Evolutionary conservation across 2,888 invertebrate genomes (phyloP), one percentile per base, ranked within the genome.

Genomic region (Parnassius smintheus): DNA sequence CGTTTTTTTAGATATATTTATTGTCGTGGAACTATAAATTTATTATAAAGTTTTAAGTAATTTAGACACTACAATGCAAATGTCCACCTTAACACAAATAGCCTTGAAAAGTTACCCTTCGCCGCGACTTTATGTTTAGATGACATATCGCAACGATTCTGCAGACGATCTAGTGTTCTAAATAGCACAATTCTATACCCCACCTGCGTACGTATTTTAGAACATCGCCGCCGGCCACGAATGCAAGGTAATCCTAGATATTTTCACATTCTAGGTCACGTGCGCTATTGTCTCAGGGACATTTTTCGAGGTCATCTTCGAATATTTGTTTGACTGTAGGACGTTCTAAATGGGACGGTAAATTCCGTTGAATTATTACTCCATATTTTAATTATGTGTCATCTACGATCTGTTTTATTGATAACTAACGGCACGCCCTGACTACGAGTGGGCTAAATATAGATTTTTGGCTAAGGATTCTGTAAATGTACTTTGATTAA

Each of bases 251-350:
- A 86, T 80, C 79, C 83, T 82, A 77, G 82, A 86, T 90, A 90
- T 91, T 89, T 88, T 88, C 82, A 89, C 82, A 87, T 88, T 86
- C 86, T 90, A 80, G 91, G 91, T 87, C 89, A 83, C 78, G 76
- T 82, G 75, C 79, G 86, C 78, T 81, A n/a, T 82, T 81, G 86
- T 87, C 85, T 90, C 89, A 88, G 80, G 91, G 91, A 90, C 89
- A 72, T 75, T 78, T 78, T 77, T 77, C 72, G 76, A 75, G 72
- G 73, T 70, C 72, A 64, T 66, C 52, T 63, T 63, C 68, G 66
- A 70, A 73, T 76, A 73, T 81, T 75, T 73, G 49, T 59, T 64
- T 59, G 52, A 64, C 59, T 12, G 56, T 25, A 44, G 9, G 10
- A 56, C 50, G 50, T n/a, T 61, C 49, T 54, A 60, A 48, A 49